Evolutionary conservation across 2,797 vertebrate species (phyloP).

Genomic region (Squalus acanthias): DNA sequence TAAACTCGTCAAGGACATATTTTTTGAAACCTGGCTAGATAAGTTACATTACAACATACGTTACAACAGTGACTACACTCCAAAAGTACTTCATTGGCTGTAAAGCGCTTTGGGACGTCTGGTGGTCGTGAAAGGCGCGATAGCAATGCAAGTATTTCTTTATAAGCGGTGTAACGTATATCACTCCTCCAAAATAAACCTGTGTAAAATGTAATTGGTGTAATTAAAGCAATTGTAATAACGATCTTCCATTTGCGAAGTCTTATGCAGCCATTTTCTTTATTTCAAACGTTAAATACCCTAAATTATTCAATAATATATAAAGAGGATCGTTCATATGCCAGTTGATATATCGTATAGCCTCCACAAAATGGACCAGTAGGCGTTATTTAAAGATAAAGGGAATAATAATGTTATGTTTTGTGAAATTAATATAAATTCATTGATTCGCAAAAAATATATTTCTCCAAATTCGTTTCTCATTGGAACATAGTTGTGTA

Average conservation of each 20-base stretch:
- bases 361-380: not conserved
- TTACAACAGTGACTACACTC: too few relatives aligned
- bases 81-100: too few relatives aligned
- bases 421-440: not conserved
- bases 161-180: not conserved
- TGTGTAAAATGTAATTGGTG: not conserved
- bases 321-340: not conserved
- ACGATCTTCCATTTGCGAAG: not conserved
- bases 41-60: too few relatives aligned
- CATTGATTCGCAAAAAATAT: too few relatives aligned
- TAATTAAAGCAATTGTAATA: not conserved
- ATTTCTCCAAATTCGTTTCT: not conserved
- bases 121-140: too few relatives aligned
- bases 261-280: not conserved
- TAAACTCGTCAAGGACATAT: not conserved
- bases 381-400: not conserved
- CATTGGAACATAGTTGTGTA: not conserved
- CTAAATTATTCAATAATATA: not conserved
- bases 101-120: too few relatives aligned
- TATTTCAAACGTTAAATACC: not conserved
- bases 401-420: not conserved
- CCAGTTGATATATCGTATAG: not conserved
- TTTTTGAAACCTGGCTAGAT: not conserved
- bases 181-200: not conserved
- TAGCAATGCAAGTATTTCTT: too few relatives aligned